A percentile compares a stretch with the other conserved stretches of the same genome.
phyloP scores from a whole-genome alignment of 2,888 invertebrate species.

The Tipula helvola region DNA sequence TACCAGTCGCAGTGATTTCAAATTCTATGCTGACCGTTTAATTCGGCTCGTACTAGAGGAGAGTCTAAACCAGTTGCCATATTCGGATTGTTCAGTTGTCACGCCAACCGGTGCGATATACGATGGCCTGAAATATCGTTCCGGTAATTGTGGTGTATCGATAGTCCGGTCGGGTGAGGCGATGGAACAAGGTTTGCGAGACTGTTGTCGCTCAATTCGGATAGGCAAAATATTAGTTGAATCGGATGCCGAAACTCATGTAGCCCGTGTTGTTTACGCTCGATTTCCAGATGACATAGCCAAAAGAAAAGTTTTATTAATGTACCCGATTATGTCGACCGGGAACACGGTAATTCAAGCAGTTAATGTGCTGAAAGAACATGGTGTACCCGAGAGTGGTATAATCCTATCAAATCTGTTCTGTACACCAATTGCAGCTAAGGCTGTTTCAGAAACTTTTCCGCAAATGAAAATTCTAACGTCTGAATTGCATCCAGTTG shows the following conservation, averaged over 20 bases:
- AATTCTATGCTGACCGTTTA: slow-evolving; percentile 95
- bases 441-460: slow-evolving; percentile 69
- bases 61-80: slow-evolving; percentile 92
- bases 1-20: slow-evolving; percentile 88
- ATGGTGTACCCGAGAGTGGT: slow-evolving; percentile 85
- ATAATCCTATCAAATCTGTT: slow-evolving; percentile 96
- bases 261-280: slow-evolving; percentile 93
- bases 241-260: slow-evolving; percentile 91
- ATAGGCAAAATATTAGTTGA: slow-evolving; percentile 98
- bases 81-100: slow-evolving; percentile 75
- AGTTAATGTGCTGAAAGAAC: slow-evolving; percentile 85
- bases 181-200: slow-evolving; percentile 91
- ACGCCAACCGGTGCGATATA: slow-evolving; percentile 85
- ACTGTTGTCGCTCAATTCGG: slow-evolving; percentile 95
- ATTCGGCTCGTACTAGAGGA: slow-evolving; percentile 97
- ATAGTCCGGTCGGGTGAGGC: slow-evolving; percentile 90
- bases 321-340: slow-evolving; percentile 99
- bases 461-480: slow-evolving; percentile 91
- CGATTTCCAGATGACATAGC: slow-evolving; percentile 95
- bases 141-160: slow-evolving; percentile 97
- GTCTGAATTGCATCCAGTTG: slow-evolving; percentile 86
- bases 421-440: slow-evolving; percentile 84
- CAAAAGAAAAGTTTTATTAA: slow-evolving; percentile 74
- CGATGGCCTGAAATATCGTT: slow-evolving; percentile 86
- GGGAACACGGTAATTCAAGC: slow-evolving; percentile 95